These are phyloP conservation scores for Procavia capensis DNA, from an alignment of 2,113 vertebrate genomes.

Conservation along the genomic window DNA sequence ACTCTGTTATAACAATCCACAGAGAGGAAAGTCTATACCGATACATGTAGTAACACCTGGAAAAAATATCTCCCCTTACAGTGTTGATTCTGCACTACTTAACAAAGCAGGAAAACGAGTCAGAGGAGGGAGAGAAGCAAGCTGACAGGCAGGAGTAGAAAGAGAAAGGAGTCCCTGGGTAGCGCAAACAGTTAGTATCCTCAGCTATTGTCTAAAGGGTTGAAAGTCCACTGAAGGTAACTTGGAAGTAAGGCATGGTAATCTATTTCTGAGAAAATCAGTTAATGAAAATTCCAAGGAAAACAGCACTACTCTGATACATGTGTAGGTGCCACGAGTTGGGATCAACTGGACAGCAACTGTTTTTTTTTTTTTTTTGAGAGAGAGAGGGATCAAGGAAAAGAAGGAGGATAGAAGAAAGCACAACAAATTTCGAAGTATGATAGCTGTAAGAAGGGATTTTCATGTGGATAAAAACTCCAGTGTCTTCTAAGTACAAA, in stretches of 20 bases:
- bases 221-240: background rate
- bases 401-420: background rate
- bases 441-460: background rate
- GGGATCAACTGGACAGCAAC: background rate
- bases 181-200: background rate
- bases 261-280: background rate
- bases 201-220: background rate
- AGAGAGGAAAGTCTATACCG: constrained; percentile 11
- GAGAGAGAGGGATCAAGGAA: background rate
- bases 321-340: background rate
- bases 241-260: background rate
- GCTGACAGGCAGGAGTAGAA: background rate
- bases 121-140: background rate
- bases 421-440: background rate
- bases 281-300: background rate
- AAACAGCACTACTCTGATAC: background rate
- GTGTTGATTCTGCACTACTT: background rate
- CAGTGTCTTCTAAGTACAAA: background rate
- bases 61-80: background rate
- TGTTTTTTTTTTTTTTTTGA: background rate
- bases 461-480: constrained; percentile 24
- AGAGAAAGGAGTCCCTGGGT: background rate
- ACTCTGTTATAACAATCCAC: background rate
- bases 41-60: background rate
- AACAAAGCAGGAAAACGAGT: background rate